A percentile compares a stretch with the other conserved stretches of the same genome.
phyloP scores from a whole-genome alignment of 2,888 invertebrate species.

The Pimpla rufipes region DNA sequence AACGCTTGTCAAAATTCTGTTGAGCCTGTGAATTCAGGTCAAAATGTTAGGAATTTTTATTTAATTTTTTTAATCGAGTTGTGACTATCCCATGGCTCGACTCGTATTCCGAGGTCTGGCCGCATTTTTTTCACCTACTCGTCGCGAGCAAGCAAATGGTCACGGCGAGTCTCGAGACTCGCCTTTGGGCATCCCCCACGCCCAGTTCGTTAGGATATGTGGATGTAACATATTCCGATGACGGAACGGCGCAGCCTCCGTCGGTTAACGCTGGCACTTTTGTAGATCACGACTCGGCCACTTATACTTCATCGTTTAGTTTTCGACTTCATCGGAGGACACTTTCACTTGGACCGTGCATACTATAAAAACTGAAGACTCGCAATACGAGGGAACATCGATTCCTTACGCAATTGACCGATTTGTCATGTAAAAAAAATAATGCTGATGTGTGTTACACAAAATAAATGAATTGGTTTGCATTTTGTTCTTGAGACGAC shows the following conservation, averaged over 20 bases:
- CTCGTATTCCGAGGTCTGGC: constrained; percentile 2
- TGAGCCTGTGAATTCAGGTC: too few species aligned
- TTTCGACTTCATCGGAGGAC: not conserved
- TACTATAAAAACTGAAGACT: not conserved
- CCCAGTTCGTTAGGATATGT: constrained; percentile 1
- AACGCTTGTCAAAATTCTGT: too few species aligned
- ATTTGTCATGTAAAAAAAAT: too few species aligned
- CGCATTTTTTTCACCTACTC: constrained; percentile 16
- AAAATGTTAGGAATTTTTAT: too few species aligned
- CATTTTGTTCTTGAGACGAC: too few species aligned
- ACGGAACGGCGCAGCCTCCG: not conserved
- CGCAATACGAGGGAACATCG: not conserved
- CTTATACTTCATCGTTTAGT: not conserved
- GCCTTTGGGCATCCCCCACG: not conserved
- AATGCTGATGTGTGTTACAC: too few species aligned
- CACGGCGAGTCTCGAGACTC: constrained; percentile 19
- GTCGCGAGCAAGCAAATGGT: constrained; percentile 10
- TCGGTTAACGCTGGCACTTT: not conserved
- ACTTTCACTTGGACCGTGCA: constrained; percentile 1
- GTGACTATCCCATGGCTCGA: too few species aligned
- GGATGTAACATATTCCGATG: constrained; percentile 1
- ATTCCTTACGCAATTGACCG: not conserved
- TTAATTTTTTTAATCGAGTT: too few species aligned
- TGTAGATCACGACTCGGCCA: not conserved
- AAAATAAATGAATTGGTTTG: too few species aligned